Conservation (phyloP, 2,113 vertebrate species). For the Lycocorax pyrrhopterus region DNA sequence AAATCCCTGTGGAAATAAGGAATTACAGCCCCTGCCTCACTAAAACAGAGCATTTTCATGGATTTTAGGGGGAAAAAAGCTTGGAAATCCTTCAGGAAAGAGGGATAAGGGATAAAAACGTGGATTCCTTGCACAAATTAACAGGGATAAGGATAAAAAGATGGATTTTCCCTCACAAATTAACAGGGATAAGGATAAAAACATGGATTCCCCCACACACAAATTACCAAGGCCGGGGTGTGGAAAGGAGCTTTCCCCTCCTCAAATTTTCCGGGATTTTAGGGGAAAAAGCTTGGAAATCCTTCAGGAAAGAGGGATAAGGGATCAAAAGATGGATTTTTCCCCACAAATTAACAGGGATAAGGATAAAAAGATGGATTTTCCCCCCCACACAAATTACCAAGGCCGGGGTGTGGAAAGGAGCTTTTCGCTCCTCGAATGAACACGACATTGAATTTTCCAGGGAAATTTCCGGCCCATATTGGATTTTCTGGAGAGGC, state of each 20-base stretch:
- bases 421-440: neutral
- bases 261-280: neutral
- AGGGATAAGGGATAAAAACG: neutral
- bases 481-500: neutral
- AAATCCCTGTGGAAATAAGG: neutral
- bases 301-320: too few relatives aligned
- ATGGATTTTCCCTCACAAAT: neutral
- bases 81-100: neutral
- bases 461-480: neutral
- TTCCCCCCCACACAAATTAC: accelerated
- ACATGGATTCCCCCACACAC: neutral
- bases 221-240: neutral
- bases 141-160: neutral
- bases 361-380: neutral
- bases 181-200: neutral
- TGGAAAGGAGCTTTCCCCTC: neutral
- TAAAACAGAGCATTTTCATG: accelerated
- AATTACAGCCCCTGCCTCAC: accelerated
- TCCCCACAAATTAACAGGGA: accelerated
- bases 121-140: accelerated
- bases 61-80: neutral
- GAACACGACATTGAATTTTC: accelerated
- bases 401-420: accelerated
- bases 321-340: neutral
- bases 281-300: neutral